A percentile compares a stretch with the other conserved stretches of the same genome.
Evolutionary conservation across 2,113 vertebrate species (phyloP).

Genomic region (Struthio camelus): DNA sequence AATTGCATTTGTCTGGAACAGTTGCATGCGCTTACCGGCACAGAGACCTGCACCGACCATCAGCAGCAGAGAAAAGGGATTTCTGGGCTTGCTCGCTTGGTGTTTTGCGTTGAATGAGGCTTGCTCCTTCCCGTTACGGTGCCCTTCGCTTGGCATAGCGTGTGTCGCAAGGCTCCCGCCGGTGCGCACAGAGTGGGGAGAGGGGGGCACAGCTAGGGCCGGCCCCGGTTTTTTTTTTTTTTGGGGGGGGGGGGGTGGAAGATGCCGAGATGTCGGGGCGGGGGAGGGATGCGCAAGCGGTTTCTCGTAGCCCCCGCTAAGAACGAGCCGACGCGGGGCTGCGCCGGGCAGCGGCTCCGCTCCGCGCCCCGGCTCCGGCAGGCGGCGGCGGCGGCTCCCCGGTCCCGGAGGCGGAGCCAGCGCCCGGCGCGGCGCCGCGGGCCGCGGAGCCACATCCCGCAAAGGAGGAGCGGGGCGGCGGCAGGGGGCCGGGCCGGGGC

Average conservation of each 20-base stretch:
- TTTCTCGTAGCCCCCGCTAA: background rate
- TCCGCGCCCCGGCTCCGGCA: background rate
- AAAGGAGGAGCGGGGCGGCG: background rate
- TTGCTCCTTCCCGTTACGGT: background rate
- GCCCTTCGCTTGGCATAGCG: accelerated
- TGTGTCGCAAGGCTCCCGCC: accelerated
- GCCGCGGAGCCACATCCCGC: slow-evolving; percentile 1
- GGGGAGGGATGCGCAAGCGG: background rate
- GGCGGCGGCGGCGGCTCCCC: background rate
- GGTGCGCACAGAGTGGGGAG: no score
- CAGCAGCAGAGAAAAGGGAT: background rate
- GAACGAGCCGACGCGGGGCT: no score
- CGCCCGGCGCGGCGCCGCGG: background rate
- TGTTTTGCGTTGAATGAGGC: background rate
- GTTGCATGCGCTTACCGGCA: background rate
- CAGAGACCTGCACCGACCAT: background rate
- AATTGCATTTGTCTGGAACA: background rate
- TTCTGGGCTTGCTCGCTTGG: background rate
- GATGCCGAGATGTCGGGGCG: background rate
- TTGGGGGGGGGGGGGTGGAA: background rate
- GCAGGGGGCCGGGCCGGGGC: background rate
- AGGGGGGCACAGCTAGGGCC: background rate
- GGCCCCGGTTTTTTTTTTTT: background rate
- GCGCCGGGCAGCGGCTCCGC: background rate
- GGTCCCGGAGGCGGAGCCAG: slow-evolving; percentile 27